Evolutionary conservation across 2,797 vertebrate genomes (phyloP).

Genomic region (Miichthys miiuy): DNA sequence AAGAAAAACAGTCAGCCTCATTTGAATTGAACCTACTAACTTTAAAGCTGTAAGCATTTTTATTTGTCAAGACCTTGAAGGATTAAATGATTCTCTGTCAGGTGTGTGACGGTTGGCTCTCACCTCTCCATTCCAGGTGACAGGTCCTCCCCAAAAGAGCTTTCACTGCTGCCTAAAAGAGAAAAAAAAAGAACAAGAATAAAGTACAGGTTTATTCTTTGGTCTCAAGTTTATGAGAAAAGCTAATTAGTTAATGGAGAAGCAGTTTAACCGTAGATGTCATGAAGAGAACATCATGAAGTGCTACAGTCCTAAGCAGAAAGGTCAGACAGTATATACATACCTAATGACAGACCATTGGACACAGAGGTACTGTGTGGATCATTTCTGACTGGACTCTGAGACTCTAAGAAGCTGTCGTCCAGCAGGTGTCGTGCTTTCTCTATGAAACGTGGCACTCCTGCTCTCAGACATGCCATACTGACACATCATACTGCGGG

Average conservation of each 20-base stretch:
- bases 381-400: slow-evolving; percentile 89
- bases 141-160: slow-evolving; percentile 94
- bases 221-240: neutral
- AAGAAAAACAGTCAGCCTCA: neutral
- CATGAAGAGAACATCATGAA: neutral
- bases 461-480: slow-evolving; percentile 93
- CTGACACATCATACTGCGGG: slow-evolving; percentile 94
- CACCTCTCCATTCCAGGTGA: slow-evolving; percentile 94
- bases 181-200: slow-evolving; percentile 14
- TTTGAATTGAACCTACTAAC: neutral
- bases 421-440: slow-evolving; percentile 95
- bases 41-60: neutral
- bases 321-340: neutral
- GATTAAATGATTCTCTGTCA: neutral
- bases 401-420: slow-evolving; percentile 95
- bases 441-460: slow-evolving; percentile 93
- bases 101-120: slow-evolving; percentile 59
- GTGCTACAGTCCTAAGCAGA: neutral
- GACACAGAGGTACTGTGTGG: slow-evolving; percentile 81
- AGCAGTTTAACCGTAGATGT: neutral
- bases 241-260: neutral
- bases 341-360: slow-evolving; percentile 92
- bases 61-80: neutral
- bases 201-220: neutral
- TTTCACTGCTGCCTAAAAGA: slow-evolving; percentile 93